Evolutionary conservation across 2,113 vertebrate species (phyloP).

Genomic region (Thunnus maccoyii): DNA sequence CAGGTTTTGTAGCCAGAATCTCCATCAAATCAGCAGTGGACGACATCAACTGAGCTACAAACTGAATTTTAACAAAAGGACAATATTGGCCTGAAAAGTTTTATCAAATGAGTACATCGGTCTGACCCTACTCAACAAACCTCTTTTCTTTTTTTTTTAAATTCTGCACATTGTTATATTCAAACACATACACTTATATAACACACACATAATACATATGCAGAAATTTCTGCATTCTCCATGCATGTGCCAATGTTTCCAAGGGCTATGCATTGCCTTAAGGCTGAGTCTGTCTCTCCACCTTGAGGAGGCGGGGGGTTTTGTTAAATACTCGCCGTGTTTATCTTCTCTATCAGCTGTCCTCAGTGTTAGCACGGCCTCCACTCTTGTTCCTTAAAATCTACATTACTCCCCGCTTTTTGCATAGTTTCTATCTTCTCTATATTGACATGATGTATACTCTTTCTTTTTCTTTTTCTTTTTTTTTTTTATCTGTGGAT

Average conservation of each 20-base stretch:
- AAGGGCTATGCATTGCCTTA: slow-evolving; percentile 87
- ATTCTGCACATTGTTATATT: slow-evolving; percentile 10
- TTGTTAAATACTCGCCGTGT: slow-evolving; percentile 22
- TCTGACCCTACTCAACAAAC: no score
- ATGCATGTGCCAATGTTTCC: slow-evolving; percentile 81
- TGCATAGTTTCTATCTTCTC: not conserved
- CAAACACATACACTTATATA: slow-evolving; percentile 4
- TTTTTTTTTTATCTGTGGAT: slow-evolving; percentile 10
- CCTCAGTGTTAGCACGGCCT: slow-evolving; percentile 47
- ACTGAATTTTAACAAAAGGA: not conserved
- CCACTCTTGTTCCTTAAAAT: slow-evolving; percentile 26
- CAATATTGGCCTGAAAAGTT: not conserved
- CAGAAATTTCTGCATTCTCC: slow-evolving; percentile 68
- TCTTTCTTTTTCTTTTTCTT: not conserved
- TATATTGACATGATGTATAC: not conserved
- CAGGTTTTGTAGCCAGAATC: slow-evolving; percentile 19
- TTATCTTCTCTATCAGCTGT: slow-evolving; percentile 20
- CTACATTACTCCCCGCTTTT: slow-evolving; percentile 7
- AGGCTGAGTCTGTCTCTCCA: slow-evolving; percentile 69
- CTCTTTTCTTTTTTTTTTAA: not conserved
- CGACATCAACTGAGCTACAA: not conserved
- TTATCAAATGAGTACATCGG: no score
- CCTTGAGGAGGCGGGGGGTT: slow-evolving; percentile 36
- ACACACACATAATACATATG: slow-evolving; percentile 28
- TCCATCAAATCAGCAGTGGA: not conserved